Base-by-base conservation (phyloP, 1,140 invertebrate genomes). In the Sminthurides bifidus region DNA sequence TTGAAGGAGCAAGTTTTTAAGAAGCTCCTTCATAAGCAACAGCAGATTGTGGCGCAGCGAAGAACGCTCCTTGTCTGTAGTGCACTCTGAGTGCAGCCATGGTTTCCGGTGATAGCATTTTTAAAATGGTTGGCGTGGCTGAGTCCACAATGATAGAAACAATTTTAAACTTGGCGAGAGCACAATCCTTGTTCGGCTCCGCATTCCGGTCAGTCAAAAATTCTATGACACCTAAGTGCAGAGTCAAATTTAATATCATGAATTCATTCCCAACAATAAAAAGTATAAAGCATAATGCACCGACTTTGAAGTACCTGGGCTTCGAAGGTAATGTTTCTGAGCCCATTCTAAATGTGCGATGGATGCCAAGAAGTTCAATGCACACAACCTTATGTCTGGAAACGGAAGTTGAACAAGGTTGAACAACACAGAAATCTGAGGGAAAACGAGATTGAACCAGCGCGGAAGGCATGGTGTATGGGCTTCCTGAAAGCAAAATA, bases 341-440 rank as follows among this genome's bases (percentile, higher is more conserved):
- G 63, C 63, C 63, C 63, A 64, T 46, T 64, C 59, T 12, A 61
- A n/a, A 33, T 46, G 53, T 3, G 63, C 59, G 37, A 64, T 58
- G 3, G 53, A 45, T 10, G 44, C 41, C 2, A 64, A 44, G 33
- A 64, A 61, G 15, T 61, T 56, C 3, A 65, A 30, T 8, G 58
- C 44, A n/a, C 30, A 40, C 6, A 61, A 33, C 23, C 59, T 41
- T 19, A 65, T 56, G 38, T 65, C 64, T 8, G 61, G 51, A 54
- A 65, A 65, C 17, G 64, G 61, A 37, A 53, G 51, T 49, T 60
- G 55, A 3, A 61, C 64, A 17, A 65, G 21, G 27, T 30, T 44
- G 30, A 65, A 57, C 3, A 65, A 41, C n/a, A 45, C 24, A n/a
- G 58, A 49, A 29, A 64, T 58, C 14, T 61, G 45, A 23, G 53